phyloP scores from a whole-genome alignment of 1,140 invertebrate species.

The Ridgeia piscesae region DNA sequence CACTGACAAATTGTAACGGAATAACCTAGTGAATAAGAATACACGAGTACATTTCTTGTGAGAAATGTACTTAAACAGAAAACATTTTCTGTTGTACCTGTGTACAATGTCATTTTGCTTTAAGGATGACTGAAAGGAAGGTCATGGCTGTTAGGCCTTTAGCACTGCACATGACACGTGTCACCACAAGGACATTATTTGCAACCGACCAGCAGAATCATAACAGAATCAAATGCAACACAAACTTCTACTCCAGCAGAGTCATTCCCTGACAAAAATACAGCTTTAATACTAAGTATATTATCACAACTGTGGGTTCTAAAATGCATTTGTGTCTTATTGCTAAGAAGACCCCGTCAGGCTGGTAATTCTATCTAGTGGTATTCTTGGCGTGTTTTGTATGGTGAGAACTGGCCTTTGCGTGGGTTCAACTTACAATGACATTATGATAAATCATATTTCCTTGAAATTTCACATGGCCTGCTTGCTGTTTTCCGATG shows the following conservation, averaged over 20 bases:
- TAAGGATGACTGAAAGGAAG: not conserved
- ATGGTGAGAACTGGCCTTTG: not conserved
- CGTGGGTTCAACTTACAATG: not conserved
- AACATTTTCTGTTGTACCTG: not conserved
- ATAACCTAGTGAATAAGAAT: not conserved
- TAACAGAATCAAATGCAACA: not conserved
- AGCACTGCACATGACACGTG: not conserved
- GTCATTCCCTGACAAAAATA: not conserved
- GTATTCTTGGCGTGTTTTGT: not conserved
- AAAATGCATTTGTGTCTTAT: slow-evolving; percentile 6
- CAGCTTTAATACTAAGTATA: not conserved
- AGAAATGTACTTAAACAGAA: not conserved
- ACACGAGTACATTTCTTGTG: not conserved
- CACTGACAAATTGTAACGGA: not conserved
- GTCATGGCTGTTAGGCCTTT: not conserved
- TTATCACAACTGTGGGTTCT: not conserved
- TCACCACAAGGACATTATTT: not conserved
- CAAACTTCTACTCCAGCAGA: not conserved
- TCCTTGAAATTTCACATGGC: not conserved
- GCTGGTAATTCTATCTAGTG: not conserved
- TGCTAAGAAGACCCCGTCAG: not conserved
- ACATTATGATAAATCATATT: slow-evolving; percentile 7
- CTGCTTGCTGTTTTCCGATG: not conserved
- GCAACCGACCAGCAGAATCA: not conserved
- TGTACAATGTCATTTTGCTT: not conserved